These are phyloP conservation scores for Hystrix brachyura DNA, from an alignment of 2,113 vertebrate genomes.

Conservation along the genomic window DNA sequence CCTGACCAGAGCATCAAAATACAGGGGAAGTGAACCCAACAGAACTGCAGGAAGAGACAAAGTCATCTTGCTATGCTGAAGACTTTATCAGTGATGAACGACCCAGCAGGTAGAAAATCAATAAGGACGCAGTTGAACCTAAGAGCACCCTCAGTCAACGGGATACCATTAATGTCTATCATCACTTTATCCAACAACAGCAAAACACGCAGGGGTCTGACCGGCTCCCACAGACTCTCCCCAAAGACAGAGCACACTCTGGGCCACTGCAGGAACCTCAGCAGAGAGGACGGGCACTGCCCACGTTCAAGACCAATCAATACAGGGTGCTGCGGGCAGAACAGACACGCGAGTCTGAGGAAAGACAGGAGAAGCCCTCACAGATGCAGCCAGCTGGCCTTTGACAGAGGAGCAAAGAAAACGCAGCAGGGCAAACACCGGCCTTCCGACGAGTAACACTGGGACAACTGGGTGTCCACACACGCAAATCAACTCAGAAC, in stretches of 20 bases:
- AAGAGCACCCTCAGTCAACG: not conserved
- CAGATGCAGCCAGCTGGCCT: not conserved
- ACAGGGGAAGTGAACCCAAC: not conserved
- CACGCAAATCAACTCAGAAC: not conserved
- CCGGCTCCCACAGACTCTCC: not conserved
- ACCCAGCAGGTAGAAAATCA: not conserved
- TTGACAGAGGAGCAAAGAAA: not conserved
- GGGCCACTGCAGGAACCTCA: not conserved
- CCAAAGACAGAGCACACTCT: not conserved
- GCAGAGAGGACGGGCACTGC: not conserved
- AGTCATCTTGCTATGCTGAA: not conserved
- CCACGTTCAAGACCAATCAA: not conserved
- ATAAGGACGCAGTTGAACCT: not conserved
- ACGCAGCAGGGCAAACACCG: not conserved
- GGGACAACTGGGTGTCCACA: not conserved
- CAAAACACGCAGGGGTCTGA: not conserved
- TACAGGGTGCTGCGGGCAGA: not conserved
- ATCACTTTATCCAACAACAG: not conserved
- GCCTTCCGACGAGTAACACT: not conserved
- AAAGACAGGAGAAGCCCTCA: not conserved
- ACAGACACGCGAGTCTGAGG: not conserved
- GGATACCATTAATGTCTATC: not conserved
- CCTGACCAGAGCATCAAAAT: not conserved
- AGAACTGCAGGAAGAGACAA: not conserved
- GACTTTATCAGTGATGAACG: not conserved